Percentiles rank a stretch among this genome's conserved stretches.
phyloP scores from a whole-genome alignment of 2,113 vertebrate genomes.

The Chamaea fasciata region DNA sequence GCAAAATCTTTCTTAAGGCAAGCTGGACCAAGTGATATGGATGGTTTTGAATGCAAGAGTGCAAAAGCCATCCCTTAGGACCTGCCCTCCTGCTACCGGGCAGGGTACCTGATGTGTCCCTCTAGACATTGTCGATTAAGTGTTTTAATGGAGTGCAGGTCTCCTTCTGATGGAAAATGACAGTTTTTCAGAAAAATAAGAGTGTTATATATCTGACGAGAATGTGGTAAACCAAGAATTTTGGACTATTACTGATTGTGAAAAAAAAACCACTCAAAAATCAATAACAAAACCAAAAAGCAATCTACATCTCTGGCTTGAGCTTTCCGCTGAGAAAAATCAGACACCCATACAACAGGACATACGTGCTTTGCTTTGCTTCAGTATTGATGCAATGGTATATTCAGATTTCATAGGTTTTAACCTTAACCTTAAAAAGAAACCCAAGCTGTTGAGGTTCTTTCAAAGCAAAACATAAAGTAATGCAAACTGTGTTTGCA shows the following conservation, averaged over 20 bases:
- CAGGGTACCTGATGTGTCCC: not conserved
- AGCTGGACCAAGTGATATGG: fast-evolving
- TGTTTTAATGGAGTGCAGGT: not conserved
- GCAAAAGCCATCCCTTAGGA: not conserved
- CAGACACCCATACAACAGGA: not conserved
- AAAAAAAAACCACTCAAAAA: not conserved
- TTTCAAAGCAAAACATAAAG: slow-evolving; percentile 34
- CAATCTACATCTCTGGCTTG: not conserved
- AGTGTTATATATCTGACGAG: not conserved
- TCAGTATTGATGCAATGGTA: not conserved
- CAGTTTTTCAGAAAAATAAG: not conserved
- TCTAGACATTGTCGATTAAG: not conserved
- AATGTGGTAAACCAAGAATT: not conserved
- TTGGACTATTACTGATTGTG: not conserved
- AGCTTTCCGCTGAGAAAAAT: not conserved
- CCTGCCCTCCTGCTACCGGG: not conserved
- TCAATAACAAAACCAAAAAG: not conserved
- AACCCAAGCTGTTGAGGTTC: slow-evolving; percentile 15
- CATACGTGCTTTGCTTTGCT: not conserved
- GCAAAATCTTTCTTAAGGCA: not conserved
- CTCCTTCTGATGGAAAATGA: not conserved
- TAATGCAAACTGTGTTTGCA: slow-evolving; percentile 22
- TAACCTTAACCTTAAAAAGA: slow-evolving; percentile 31
- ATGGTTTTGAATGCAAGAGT: not conserved
- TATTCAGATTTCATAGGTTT: slow-evolving; percentile 6